These are phyloP conservation scores for Tachystola acroxantha DNA, from an alignment of 2,888 invertebrate genomes.

Conservation along the genomic window DNA sequence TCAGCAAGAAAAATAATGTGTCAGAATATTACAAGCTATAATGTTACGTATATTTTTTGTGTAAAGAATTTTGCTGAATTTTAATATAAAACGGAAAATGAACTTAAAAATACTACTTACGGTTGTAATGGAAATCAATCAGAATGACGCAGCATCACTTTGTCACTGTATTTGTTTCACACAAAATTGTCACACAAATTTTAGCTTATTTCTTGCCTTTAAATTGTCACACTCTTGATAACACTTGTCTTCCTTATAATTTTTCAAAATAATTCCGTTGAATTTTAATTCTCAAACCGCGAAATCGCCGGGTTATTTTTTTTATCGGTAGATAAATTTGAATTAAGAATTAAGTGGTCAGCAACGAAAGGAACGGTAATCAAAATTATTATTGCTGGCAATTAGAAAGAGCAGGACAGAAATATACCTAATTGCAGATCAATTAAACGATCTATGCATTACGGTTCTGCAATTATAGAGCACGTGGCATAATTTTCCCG, in stretches of 20 bases:
- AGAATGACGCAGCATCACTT: slow-evolving; percentile 61
- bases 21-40: too few species aligned
- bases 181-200: slow-evolving; percentile 43
- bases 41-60: too few species aligned
- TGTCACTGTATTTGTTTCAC: slow-evolving; percentile 45
- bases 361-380: slow-evolving; percentile 28
- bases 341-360: slow-evolving; percentile 14
- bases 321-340: background rate
- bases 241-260: too few species aligned
- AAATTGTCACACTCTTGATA: slow-evolving; percentile 11
- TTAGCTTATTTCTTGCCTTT: too few species aligned
- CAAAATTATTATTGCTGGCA: slow-evolving; percentile 45
- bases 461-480: slow-evolving; percentile 52
- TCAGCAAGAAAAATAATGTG: too few species aligned
- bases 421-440: slow-evolving; percentile 48
- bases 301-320: slow-evolving; percentile 1
- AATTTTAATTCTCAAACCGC: slow-evolving; percentile 13
- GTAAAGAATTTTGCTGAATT: too few species aligned
- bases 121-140: slow-evolving; percentile 45
- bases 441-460: slow-evolving; percentile 56
- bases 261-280: too few species aligned
- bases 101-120: slow-evolving; percentile 63
- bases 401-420: slow-evolving; percentile 62
- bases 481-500: slow-evolving; percentile 64
- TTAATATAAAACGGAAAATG: too few species aligned